A percentile compares a stretch with the other conserved stretches of the same genome.
Conservation (phyloP, 2,888 invertebrate species). For the Exocentrus adspersus region DNA sequence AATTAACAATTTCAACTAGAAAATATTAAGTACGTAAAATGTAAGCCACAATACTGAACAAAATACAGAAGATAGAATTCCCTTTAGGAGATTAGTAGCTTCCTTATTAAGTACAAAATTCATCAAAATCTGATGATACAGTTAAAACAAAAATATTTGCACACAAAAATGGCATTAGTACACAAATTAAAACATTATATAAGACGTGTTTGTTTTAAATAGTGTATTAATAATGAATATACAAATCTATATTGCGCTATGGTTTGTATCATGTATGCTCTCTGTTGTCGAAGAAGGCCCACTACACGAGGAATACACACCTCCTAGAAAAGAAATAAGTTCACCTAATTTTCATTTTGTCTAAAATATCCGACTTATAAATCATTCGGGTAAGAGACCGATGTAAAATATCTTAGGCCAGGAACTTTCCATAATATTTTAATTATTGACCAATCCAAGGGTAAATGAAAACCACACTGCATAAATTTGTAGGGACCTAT, state of each 20-base stretch:
- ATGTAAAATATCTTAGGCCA: no score
- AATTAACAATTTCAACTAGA: conserved; percentile 9
- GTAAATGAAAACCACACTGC: no score
- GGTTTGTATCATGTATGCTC: conserved; percentile 89
- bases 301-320: conserved; percentile 86
- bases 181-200: conserved; percentile 67
- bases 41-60: conserved; percentile 21
- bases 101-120: background rate
- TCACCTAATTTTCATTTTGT: background rate
- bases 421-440: no score
- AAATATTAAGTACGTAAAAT: conserved; percentile 24
- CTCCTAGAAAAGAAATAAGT: conserved; percentile 71
- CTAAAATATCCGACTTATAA: no score
- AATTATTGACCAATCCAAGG: no score
- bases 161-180: conserved; percentile 26
- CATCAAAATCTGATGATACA: background rate
- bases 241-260: conserved; percentile 91
- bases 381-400: no score
- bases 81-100: conserved; percentile 4
- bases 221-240: conserved; percentile 84
- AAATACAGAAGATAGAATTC: background rate
- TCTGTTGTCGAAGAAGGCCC: conserved; percentile 83
- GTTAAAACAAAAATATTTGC: conserved; percentile 8
- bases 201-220: conserved; percentile 86
- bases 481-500: no score